Percentiles rank a stretch among this genome's conserved stretches.
phyloP scores from a whole-genome alignment of 2,797 vertebrate species.

The Danio kyathit region DNA sequence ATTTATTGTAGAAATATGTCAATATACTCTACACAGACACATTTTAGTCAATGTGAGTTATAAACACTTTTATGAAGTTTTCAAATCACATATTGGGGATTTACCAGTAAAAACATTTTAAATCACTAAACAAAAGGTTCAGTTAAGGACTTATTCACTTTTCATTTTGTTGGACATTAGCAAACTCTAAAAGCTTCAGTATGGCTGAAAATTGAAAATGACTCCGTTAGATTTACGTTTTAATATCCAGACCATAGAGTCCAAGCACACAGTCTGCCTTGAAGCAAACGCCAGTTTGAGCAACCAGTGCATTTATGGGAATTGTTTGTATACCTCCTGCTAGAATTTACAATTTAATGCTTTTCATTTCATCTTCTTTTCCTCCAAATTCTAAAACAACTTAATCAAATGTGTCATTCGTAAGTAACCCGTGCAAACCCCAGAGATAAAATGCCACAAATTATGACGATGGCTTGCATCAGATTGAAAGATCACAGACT shows the following conservation, averaged over 20 bases:
- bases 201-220: neutral
- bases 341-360: neutral
- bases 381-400: slow-evolving; percentile 35
- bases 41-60: too few relatives aligned
- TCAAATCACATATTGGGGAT: too few relatives aligned
- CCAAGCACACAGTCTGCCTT: slow-evolving; percentile 2
- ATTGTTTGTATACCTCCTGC: slow-evolving; percentile 14
- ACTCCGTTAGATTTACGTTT: slow-evolving; percentile 21
- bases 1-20: too few relatives aligned
- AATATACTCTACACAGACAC: too few relatives aligned
- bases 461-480: slow-evolving; percentile 47
- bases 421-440: slow-evolving; percentile 37
- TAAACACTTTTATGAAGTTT: too few relatives aligned
- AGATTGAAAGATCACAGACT: slow-evolving; percentile 54
- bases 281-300: slow-evolving; percentile 11
- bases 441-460: slow-evolving; percentile 45
- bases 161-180: neutral
- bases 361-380: slow-evolving; percentile 23
- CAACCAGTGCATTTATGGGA: neutral
- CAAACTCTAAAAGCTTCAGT: slow-evolving; percentile 15
- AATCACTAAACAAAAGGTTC: neutral
- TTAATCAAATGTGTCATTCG: slow-evolving; percentile 30
- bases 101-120: neutral
- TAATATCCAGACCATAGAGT: slow-evolving; percentile 10
- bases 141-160: neutral